Evolutionary conservation across 2,113 vertebrate genomes (phyloP).

Genomic region (Paradisaea rubra): DNA sequence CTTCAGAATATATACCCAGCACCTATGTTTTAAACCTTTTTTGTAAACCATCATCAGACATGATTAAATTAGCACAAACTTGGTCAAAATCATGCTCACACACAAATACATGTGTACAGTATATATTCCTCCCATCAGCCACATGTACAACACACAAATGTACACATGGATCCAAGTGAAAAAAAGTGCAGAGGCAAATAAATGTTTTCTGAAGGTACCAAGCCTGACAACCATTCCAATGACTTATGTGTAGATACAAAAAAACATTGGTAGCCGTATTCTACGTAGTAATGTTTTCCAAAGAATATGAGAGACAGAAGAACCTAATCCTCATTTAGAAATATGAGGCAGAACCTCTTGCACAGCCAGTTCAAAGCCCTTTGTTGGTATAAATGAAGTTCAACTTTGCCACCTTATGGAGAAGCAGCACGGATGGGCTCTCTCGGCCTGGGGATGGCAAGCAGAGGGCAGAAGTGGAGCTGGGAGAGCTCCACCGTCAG

Average conservation of each 20-base stretch:
- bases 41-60: background rate
- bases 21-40: background rate
- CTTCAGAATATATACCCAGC: background rate
- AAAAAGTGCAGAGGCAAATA: background rate
- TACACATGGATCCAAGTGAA: background rate
- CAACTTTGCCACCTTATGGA: background rate
- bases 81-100: rapidly evolving
- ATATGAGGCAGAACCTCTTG: background rate
- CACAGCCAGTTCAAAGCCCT: background rate
- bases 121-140: background rate
- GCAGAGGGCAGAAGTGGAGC: background rate
- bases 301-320: background rate
- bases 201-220: background rate
- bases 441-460: background rate
- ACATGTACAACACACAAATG: background rate
- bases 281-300: background rate
- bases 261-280: background rate
- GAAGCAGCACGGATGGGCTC: background rate
- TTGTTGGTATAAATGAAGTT: background rate
- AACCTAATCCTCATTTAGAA: background rate
- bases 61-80: background rate
- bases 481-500: background rate
- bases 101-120: background rate
- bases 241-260: background rate
- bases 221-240: background rate